A percentile compares a stretch with the other conserved stretches of the same genome.
phyloP scores from a whole-genome alignment of 2,797 vertebrate genomes.

The Antrozous pallidus region DNA sequence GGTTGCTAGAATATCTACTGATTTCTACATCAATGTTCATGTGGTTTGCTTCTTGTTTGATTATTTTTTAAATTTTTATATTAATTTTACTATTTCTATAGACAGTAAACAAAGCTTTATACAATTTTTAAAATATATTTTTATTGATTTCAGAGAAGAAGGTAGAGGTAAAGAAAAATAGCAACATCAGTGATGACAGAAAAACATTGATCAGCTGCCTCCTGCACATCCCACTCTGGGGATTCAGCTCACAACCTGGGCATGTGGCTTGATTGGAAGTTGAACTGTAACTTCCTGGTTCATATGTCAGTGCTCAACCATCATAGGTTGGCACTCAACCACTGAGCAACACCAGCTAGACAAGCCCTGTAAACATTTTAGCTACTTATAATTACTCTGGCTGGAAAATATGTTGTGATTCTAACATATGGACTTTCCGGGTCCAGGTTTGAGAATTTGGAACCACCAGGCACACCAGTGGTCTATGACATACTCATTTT shows the following conservation, averaged over 20 bases:
- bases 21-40: neutral
- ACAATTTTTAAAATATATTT: neutral
- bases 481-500: neutral
- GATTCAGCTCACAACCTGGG: neutral
- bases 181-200: neutral
- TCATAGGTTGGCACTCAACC: neutral
- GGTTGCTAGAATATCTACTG: constrained; percentile 42
- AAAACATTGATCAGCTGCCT: neutral
- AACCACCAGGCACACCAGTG: neutral
- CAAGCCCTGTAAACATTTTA: neutral
- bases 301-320: neutral
- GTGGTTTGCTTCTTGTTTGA: constrained; percentile 10
- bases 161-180: neutral
- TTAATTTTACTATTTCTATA: neutral
- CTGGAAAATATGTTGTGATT: neutral
- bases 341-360: neutral
- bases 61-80: neutral
- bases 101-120: neutral
- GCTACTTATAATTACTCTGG: neutral
- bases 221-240: neutral
- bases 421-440: neutral
- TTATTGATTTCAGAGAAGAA: neutral
- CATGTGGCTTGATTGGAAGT: neutral
- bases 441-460: neutral
- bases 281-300: neutral